Base-by-base conservation (phyloP, 2,888 invertebrate genomes). In the Ephialtes manifestator region DNA sequence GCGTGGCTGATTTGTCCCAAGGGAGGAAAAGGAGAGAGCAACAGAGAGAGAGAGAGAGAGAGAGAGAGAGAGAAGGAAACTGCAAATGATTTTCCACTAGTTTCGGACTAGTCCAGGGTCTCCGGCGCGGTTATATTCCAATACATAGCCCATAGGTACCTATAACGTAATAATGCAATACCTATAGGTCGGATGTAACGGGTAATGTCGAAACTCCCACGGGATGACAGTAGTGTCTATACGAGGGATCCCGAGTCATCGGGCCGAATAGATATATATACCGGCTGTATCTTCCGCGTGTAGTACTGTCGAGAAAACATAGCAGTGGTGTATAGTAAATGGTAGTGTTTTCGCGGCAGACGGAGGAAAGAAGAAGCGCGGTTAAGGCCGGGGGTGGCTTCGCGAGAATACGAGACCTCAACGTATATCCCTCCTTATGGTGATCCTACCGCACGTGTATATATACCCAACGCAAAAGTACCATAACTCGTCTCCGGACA, bases 361-460 rank as follows among this genome's bases (percentile, higher is more conserved):
- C 31, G 58, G 18, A 39, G 65, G 10, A 20, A 63, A 43, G 35
- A 43, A 39, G 71, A 63, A 77, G 67, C 68, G 81, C 53, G 76
- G 67, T 51, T 81, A 81, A 84, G 77, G 70, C 82, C 81, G 60
- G n/a, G 51, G 31, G 68, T n/a, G 71, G 74, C 72, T 79, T 89
- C 87, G 88, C 86, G 89, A 46, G 48, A 87, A 90, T 91, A 91
- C 90, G 89, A 88, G 35, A 20, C 84, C 91, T 90, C 90, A 89
- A 88, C 90, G 89, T 91, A 92, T 93, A 93, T 93, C 93, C 93
- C 92, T 92, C 91, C 93, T 94, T 94, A 94, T 93, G 94, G 93
- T 94, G 93, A 94, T 94, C 94, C 93, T 91, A 90, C 89, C 90
- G 89, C 90, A 92, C 90, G 90, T 90, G 88, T 89, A 72, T 55